phyloP scores from a whole-genome alignment of 2,888 invertebrate genomes.

The Luperina testacea region DNA sequence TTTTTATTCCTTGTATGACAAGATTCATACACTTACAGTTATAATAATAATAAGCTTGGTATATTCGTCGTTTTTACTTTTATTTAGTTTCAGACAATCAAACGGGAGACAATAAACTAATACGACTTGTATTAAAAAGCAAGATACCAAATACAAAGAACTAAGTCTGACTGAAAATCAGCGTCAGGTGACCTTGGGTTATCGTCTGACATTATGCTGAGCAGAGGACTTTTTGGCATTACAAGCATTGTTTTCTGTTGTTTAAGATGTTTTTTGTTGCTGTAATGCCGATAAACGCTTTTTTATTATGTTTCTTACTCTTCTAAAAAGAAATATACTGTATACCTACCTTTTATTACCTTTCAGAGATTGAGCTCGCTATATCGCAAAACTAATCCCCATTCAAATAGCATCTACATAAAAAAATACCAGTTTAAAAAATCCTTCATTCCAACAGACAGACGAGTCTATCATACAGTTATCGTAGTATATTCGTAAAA shows the following conservation, averaged over 20 bases:
- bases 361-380: background rate
- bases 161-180: background rate
- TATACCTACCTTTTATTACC: background rate
- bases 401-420: background rate
- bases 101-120: background rate
- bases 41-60: background rate
- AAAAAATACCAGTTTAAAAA: constrained; percentile 19
- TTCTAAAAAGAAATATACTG: background rate
- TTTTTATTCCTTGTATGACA: background rate
- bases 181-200: too few relatives aligned
- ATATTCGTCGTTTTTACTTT: background rate
- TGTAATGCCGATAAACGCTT: too few relatives aligned
- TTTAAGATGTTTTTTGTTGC: background rate
- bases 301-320: too few relatives aligned
- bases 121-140: background rate
- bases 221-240: background rate
- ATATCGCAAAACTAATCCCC: background rate
- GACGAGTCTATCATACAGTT: constrained; percentile 41
- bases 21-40: too few relatives aligned
- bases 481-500: constrained; percentile 52
- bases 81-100: background rate
- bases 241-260: background rate
- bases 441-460: constrained; percentile 36
- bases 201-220: too few relatives aligned
- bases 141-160: background rate